A percentile compares a stretch with the other conserved stretches of the same genome.
These are phyloP conservation scores for Myocastor coypus DNA, from an alignment of 2,113 vertebrate genomes.

Conservation along the genomic window DNA sequence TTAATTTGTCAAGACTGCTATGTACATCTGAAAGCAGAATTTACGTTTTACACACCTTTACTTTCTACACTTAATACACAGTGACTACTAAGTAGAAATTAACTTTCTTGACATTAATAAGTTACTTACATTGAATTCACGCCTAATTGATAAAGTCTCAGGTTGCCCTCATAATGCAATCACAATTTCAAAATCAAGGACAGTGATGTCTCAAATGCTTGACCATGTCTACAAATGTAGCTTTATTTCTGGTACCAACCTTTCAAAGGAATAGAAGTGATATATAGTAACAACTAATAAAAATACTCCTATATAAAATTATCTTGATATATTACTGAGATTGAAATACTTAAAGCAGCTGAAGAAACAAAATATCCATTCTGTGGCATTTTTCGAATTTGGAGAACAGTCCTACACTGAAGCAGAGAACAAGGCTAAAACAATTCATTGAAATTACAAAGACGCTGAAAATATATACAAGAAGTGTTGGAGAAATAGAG, in stretches of 20 bases:
- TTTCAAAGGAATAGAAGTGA: neutral
- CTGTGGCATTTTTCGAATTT: neutral
- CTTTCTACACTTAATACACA: neutral
- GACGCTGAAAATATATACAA: neutral
- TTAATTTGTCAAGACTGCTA: neutral
- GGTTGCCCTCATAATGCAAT: neutral
- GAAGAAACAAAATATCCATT: neutral
- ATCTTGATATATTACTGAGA: neutral
- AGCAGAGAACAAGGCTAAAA: neutral
- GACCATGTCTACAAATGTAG: neutral
- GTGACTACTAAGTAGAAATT: neutral
- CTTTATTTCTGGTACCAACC: neutral
- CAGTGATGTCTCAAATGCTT: neutral
- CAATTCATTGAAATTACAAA: neutral
- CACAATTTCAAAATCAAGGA: neutral
- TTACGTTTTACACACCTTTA: neutral
- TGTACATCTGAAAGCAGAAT: neutral
- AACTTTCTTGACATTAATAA: slow-evolving; percentile 6
- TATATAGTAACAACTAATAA: neutral
- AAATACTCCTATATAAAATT: neutral
- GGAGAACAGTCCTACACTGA: neutral
- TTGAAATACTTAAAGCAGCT: neutral
- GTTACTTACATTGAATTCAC: slow-evolving; percentile 17
- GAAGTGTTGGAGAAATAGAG: neutral
- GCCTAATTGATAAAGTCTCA: slow-evolving; percentile 26